phyloP scores from a whole-genome alignment of 2,113 vertebrate genomes.

The Python bivittatus region DNA sequence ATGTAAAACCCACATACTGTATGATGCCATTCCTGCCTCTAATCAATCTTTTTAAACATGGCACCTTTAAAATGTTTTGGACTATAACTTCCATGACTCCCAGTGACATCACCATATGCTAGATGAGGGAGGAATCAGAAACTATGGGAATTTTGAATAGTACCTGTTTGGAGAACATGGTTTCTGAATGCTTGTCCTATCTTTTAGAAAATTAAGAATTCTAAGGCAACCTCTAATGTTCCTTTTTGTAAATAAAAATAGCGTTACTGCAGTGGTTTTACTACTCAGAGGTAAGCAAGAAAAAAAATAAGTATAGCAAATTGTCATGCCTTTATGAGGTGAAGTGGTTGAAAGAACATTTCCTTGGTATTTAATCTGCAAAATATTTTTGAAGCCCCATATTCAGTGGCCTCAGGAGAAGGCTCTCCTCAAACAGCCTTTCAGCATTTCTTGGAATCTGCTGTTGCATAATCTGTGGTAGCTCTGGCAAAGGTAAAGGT shows the following conservation, averaged over 20 bases:
- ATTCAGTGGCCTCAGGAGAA: not conserved
- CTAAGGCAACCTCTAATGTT: slow-evolving; percentile 24
- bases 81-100: not conserved
- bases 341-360: not conserved
- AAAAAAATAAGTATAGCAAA: slow-evolving; percentile 33
- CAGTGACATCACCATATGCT: not conserved
- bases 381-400: not conserved
- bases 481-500: not conserved
- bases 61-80: not conserved
- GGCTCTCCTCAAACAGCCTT: not conserved
- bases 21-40: slow-evolving; percentile 10
- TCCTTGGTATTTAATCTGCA: not conserved
- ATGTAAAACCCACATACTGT: slow-evolving; percentile 6
- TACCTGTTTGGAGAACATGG: not conserved
- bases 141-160: not conserved
- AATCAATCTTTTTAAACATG: not conserved
- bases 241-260: not conserved
- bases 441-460: not conserved
- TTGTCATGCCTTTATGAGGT: slow-evolving; percentile 29
- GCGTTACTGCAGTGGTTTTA: not conserved
- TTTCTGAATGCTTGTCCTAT: not conserved
- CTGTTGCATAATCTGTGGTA: not conserved
- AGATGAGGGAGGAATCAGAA: not conserved
- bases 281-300: not conserved
- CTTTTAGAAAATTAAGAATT: not conserved